Evolutionary conservation across 2,113 vertebrate species (phyloP).

Genomic region (Oceanodroma tethys): DNA sequence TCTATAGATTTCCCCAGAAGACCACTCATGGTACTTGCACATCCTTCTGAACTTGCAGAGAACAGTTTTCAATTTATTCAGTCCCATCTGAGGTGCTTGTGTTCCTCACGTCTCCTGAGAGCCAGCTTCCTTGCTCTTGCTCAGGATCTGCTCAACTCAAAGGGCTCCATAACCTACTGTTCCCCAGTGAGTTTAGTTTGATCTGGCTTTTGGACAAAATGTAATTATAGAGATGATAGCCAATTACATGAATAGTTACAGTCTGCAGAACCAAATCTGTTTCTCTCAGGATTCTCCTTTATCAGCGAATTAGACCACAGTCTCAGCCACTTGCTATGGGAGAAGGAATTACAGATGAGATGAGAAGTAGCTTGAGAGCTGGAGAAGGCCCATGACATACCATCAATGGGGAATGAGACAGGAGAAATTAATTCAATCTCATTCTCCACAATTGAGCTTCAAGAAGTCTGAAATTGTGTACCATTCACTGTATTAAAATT

Average conservation of each 20-base stretch:
- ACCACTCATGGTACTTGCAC: rapidly evolving
- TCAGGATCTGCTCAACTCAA: neutral
- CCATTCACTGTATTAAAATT: neutral
- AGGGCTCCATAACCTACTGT: neutral
- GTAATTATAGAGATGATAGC: neutral
- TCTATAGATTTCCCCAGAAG: neutral
- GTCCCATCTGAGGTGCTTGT: neutral
- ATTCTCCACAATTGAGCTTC: neutral
- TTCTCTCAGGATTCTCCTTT: neutral
- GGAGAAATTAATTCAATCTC: neutral
- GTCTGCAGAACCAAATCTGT: neutral
- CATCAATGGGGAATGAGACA: neutral
- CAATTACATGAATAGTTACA: neutral
- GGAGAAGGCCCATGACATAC: neutral
- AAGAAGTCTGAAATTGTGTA: neutral
- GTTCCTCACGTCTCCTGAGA: neutral
- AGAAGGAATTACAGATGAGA: neutral
- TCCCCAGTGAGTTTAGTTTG: neutral
- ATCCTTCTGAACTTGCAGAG: neutral
- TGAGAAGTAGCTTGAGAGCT: neutral
- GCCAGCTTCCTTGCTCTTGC: neutral
- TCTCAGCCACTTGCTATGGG: neutral
- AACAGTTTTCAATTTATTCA: neutral
- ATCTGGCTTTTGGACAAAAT: neutral
- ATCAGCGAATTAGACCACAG: neutral